Evolutionary conservation across 2,797 vertebrate genomes (phyloP).

Genomic region (Lophotriccus pileatus): DNA sequence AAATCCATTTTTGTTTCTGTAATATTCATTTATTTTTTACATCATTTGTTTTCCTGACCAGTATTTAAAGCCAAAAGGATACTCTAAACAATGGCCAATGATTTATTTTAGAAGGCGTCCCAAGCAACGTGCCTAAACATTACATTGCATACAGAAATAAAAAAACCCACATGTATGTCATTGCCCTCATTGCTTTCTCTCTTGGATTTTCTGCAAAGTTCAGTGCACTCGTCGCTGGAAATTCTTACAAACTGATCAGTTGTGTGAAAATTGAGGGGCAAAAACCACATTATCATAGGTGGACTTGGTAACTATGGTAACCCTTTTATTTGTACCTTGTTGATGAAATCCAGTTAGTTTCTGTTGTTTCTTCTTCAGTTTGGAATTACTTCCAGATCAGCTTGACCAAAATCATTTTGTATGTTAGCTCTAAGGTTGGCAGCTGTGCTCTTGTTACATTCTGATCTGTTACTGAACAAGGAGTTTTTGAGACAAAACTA

Average conservation of each 20-base stretch:
- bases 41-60: slow-evolving; percentile 79
- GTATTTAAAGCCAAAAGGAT: slow-evolving; percentile 82
- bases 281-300: neutral
- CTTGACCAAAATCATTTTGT: neutral
- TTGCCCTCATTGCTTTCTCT: slow-evolving; percentile 51
- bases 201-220: neutral
- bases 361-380: neutral
- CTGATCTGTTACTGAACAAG: neutral
- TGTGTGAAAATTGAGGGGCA: neutral
- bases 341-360: neutral
- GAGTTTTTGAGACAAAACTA: neutral
- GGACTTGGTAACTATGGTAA: neutral
- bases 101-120: slow-evolving; percentile 78
- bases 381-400: neutral
- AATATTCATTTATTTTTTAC: slow-evolving; percentile 78
- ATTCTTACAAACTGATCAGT: neutral
- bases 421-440: neutral
- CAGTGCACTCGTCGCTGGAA: neutral
- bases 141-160: slow-evolving; percentile 80
- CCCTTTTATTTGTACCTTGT: neutral
- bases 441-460: neutral
- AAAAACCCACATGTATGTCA: slow-evolving; percentile 52
- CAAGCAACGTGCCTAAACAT: slow-evolving; percentile 81
- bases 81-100: slow-evolving; percentile 77
- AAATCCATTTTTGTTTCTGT: slow-evolving; percentile 78